phyloP scores from a whole-genome alignment of 2,888 invertebrate genomes.

The Celastrina argiolus region DNA sequence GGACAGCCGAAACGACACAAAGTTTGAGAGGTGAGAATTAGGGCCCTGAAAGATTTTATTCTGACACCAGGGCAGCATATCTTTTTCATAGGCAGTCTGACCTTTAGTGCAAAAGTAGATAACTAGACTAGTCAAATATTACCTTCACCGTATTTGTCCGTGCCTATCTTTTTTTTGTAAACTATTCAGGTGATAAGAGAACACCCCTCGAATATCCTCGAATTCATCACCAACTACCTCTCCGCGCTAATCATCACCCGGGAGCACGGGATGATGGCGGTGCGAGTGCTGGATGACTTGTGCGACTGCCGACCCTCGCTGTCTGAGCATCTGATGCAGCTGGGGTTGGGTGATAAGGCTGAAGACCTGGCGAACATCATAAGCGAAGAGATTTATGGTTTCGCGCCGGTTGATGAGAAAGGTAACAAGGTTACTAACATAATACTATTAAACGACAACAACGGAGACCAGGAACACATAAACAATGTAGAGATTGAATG shows the following conservation, averaged over 20 bases:
- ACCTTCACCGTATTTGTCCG: too few species aligned
- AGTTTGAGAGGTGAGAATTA: too few species aligned
- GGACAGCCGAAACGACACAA: too few species aligned
- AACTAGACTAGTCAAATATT: too few species aligned
- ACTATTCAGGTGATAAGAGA: slow-evolving; percentile 79
- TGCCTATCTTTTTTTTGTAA: neutral
- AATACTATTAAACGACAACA: too few species aligned
- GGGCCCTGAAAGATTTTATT: too few species aligned
- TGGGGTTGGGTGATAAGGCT: slow-evolving; percentile 47
- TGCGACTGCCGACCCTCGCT: slow-evolving; percentile 65
- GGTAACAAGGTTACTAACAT: slow-evolving; percentile 39
- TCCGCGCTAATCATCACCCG: slow-evolving; percentile 83
- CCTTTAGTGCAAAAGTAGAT: too few species aligned
- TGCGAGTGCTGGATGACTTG: slow-evolving; percentile 61
- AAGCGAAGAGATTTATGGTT: slow-evolving; percentile 52
- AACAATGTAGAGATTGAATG: too few species aligned
- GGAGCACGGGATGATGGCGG: slow-evolving; percentile 73
- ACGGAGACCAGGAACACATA: too few species aligned
- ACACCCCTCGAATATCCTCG: slow-evolving; percentile 81
- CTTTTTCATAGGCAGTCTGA: too few species aligned
- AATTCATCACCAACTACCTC: slow-evolving; percentile 85
- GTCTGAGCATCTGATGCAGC: slow-evolving; percentile 52
- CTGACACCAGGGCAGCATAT: too few species aligned
- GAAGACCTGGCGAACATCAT: slow-evolving; percentile 49
- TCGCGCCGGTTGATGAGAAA: slow-evolving; percentile 48